Percentiles rank a stretch among this genome's conserved stretches.
These are phyloP conservation scores for Sanderia malayensis DNA, from an alignment of 30 jellyfish, hydroid and myxozoan genomes.

Conservation along the genomic window DNA sequence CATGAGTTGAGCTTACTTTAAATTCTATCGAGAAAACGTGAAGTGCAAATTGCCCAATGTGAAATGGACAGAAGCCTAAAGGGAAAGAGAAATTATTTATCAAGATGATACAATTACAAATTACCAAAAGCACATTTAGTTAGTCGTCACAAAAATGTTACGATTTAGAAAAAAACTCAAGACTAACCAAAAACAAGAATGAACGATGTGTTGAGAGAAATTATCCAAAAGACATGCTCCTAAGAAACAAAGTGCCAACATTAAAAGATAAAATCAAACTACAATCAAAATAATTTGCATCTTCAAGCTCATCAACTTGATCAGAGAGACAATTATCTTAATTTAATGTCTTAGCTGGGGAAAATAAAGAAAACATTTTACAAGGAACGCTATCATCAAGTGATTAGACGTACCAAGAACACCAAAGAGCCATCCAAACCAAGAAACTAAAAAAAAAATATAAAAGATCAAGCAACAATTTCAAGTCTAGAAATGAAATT, in stretches of 20 bases:
- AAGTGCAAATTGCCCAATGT: slow-evolving; percentile 73
- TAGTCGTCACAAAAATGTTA: not conserved
- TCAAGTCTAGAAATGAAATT: too few relatives aligned
- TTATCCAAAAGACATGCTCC: slow-evolving; percentile 99
- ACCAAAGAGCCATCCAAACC: slow-evolving; percentile 98
- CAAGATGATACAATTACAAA: too few relatives aligned
- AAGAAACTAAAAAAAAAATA: slow-evolving; percentile 64
- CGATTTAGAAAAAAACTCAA: not conserved
- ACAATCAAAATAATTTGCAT: too few relatives aligned
- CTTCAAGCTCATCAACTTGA: too few relatives aligned
- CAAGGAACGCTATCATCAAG: too few relatives aligned
- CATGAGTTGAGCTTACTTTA: slow-evolving; percentile 24
- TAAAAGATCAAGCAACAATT: not conserved
- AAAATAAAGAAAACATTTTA: too few relatives aligned
- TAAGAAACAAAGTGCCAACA: slow-evolving; percentile 22
- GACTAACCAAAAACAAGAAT: slow-evolving; percentile 78
- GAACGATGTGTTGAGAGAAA: slow-evolving; percentile 90
- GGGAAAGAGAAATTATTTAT: not conserved
- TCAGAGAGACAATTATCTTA: too few relatives aligned
- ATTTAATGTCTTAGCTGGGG: too few relatives aligned
- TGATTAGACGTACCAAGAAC: slow-evolving; percentile 91
- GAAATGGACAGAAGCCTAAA: slow-evolving; percentile 90
- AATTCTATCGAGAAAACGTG: slow-evolving; percentile 22
- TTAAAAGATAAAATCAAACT: too few relatives aligned
- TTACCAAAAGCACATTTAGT: not conserved